Evolutionary conservation across 2,113 vertebrate genomes (phyloP).

Genomic region (Isichthys henryi): DNA sequence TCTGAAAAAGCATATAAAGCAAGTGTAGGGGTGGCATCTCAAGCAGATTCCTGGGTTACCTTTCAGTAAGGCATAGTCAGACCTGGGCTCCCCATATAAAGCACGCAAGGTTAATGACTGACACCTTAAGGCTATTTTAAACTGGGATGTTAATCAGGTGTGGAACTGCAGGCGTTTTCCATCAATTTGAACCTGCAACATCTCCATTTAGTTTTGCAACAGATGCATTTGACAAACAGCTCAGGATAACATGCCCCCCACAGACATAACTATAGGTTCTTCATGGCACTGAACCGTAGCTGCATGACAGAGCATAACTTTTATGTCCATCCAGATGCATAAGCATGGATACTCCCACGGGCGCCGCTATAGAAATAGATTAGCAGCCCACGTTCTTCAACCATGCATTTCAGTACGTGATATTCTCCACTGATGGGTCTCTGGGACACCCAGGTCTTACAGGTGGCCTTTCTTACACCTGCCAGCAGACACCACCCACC

Average conservation of each 20-base stretch:
- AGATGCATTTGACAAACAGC: neutral
- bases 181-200: neutral
- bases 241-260: neutral
- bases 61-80: neutral
- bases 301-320: neutral
- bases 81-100: neutral
- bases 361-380: constrained; percentile 51
- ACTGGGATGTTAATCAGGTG: no score
- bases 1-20: neutral
- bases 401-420: neutral
- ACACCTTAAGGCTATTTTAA: neutral
- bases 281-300: neutral
- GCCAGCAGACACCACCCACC: neutral
- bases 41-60: neutral
- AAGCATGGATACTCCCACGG: constrained; percentile 3
- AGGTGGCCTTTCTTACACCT: neutral
- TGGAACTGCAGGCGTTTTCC: neutral
- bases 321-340: constrained; percentile 3
- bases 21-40: neutral
- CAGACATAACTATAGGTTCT: neutral
- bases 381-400: constrained; percentile 60
- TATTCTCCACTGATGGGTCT: neutral
- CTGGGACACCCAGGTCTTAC: neutral
- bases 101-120: neutral
- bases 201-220: neutral